A percentile compares a stretch with the other conserved stretches of the same genome.
phyloP scores from a whole-genome alignment of 2,888 invertebrate species.

The Cantharis lateralis region DNA sequence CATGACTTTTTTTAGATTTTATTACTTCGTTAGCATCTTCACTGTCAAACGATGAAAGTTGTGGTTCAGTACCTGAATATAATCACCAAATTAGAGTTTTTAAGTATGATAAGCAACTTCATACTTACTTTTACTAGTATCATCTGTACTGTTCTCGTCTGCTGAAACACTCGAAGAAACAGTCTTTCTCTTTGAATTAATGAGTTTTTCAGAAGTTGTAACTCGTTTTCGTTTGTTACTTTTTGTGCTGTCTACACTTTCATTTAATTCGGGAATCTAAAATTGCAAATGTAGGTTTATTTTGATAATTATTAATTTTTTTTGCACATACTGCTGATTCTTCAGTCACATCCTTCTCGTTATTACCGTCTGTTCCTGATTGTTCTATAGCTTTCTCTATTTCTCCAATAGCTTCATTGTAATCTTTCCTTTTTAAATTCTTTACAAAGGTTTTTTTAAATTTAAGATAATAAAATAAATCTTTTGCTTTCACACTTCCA shows the following conservation, averaged over 20 bases:
- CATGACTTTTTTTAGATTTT: background rate
- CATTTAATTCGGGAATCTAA: background rate
- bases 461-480: conserved; percentile 82
- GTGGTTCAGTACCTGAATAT: background rate
- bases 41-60: background rate
- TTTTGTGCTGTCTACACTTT: background rate
- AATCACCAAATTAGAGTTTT: background rate
- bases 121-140: background rate
- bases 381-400: conserved; percentile 75
- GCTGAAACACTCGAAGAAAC: background rate
- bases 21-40: background rate
- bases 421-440: conserved; percentile 80
- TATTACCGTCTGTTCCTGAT: conserved; percentile 47
- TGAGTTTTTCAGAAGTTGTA: background rate
- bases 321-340: background rate
- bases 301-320: background rate
- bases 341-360: conserved; percentile 16
- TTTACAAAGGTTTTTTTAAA: conserved; percentile 78
- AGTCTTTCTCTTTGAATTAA: background rate
- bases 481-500: conserved; percentile 80
- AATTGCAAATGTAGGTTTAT: background rate
- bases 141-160: background rate
- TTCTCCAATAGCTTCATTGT: conserved; percentile 86
- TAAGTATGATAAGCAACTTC: background rate
- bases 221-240: conserved; percentile 7